Evolutionary conservation across 2,888 invertebrate species (phyloP).

Genomic region (Leptopilina drosophilae): DNA sequence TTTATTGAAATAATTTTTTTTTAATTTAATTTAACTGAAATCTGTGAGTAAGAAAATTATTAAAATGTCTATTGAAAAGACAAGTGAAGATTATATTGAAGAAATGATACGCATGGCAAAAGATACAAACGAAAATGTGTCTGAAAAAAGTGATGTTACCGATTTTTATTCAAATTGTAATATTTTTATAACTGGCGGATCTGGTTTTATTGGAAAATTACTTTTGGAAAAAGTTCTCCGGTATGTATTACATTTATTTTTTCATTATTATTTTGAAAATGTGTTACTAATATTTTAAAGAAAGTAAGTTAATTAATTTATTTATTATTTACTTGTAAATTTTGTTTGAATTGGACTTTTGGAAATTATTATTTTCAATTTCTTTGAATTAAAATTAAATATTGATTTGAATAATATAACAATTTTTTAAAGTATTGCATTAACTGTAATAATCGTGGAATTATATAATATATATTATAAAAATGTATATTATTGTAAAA

Average conservation of each 20-base stretch:
- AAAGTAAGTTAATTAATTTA: too few species aligned
- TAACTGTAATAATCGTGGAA: too few species aligned
- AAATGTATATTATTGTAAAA: background rate
- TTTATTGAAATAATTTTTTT: background rate
- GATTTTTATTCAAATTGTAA: constrained; percentile 67
- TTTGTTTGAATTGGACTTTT: too few species aligned
- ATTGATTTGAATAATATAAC: too few species aligned
- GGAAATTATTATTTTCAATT: too few species aligned
- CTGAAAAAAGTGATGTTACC: constrained; percentile 64
- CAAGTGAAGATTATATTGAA: constrained; percentile 50
- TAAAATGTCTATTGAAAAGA: constrained; percentile 10
- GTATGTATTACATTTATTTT: constrained; percentile 59
- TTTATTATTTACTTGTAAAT: too few species aligned
- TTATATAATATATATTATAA: background rate
- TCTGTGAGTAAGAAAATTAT: background rate
- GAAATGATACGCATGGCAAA: constrained; percentile 54
- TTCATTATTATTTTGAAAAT: background rate
- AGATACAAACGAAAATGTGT: constrained; percentile 5
- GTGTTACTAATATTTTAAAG: too few species aligned
- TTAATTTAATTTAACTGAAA: background rate
- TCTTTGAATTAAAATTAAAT: too few species aligned
- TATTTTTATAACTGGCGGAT: constrained; percentile 73
- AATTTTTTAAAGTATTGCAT: too few species aligned
- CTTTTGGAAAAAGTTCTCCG: constrained; percentile 73
- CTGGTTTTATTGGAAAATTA: constrained; percentile 73